Evolutionary conservation across 2,888 invertebrate species (phyloP).

Genomic region (Quadroppia sp.): DNA sequence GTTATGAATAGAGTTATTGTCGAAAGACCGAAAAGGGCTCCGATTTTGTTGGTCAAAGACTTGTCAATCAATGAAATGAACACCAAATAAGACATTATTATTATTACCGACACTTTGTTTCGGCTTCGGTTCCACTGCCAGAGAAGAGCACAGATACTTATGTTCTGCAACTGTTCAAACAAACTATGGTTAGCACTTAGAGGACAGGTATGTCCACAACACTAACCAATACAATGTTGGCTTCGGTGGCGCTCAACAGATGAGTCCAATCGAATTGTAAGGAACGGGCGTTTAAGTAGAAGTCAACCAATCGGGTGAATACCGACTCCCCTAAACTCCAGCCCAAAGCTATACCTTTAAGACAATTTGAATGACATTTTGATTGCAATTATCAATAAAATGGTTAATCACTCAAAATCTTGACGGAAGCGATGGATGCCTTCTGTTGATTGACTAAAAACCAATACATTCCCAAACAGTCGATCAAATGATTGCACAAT

Average conservation of each 20-base stretch:
- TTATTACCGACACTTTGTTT: slow-evolving; percentile 29
- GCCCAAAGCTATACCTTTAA: slow-evolving; percentile 42
- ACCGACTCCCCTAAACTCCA: slow-evolving; percentile 44
- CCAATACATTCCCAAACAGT: slow-evolving; percentile 42
- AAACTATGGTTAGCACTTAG: not conserved
- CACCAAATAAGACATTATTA: slow-evolving; percentile 38
- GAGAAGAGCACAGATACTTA: slow-evolving; percentile 41
- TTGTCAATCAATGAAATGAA: slow-evolving; percentile 27
- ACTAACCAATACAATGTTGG: slow-evolving; percentile 42
- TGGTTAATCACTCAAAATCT: slow-evolving; percentile 40
- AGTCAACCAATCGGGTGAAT: slow-evolving; percentile 42
- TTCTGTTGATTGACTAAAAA: slow-evolving; percentile 43
- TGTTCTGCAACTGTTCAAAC: slow-evolving; percentile 41
- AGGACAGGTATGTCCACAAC: not conserved
- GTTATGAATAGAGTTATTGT: slow-evolving; percentile 23
- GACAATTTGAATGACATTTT: too few species aligned
- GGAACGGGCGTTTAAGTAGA: slow-evolving; percentile 44
- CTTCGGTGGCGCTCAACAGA: slow-evolving; percentile 40
- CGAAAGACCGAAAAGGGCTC: slow-evolving; percentile 22
- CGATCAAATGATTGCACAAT: slow-evolving; percentile 39
- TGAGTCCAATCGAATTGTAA: slow-evolving; percentile 43
- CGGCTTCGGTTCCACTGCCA: slow-evolving; percentile 40
- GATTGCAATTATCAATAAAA: not conserved
- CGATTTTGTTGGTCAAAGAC: slow-evolving; percentile 29
- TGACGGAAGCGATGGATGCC: slow-evolving; percentile 42